Evolutionary conservation across 2,888 invertebrate species (phyloP), one percentile per base, ranked within the genome.

Genomic region (Ectemnius cavifrons): DNA sequence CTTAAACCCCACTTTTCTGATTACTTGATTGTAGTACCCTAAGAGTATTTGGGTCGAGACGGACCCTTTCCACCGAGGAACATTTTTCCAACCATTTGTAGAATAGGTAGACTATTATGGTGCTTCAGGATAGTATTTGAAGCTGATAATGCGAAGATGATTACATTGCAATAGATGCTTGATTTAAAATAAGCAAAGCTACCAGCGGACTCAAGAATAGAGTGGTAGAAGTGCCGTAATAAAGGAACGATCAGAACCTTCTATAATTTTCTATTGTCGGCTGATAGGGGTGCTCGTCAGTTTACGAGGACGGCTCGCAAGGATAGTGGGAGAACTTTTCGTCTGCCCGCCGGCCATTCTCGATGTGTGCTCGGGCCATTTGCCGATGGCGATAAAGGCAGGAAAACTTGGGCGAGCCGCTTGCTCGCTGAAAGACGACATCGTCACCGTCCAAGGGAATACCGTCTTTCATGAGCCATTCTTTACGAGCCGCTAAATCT

Each of bases 351-450:
- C n/a, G 52, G 16, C 8, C 52, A 16, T 16, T 52, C 16, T 4
- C 52, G n/a, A 52, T 16, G 52, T 37, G 37, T 16, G 52, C 52
- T 16, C 4, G 52, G 16, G 16, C 52, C 52, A 52, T 14, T 16
- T 16, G 52, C 52, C 52, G 52, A 52, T 52, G 13, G 16, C 52
- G 52, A 52, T 52, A 52, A 52, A 52, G 52, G 52, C 52, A 52
- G 52, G 16, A 52, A 52, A 52, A 16, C 16, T 52, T 16, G 52
- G n/a, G 14, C 52, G 37, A 52, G 52, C n/a, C 52, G 52, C 14
- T 52, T 52, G 5, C 52, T 14, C 52, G n/a, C 14, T 16, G n/a
- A 52, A 52, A 16, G 52, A 52, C 16, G 16, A 52, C 14, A 52
- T 16, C 16, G 52, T 52, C 52, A 52, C n/a, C 14, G 13, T 16